Percentiles rank a stretch among this genome's conserved stretches.
Conservation (phyloP, 2,797 vertebrate genomes). For the Ambastaia sidthimunki region DNA sequence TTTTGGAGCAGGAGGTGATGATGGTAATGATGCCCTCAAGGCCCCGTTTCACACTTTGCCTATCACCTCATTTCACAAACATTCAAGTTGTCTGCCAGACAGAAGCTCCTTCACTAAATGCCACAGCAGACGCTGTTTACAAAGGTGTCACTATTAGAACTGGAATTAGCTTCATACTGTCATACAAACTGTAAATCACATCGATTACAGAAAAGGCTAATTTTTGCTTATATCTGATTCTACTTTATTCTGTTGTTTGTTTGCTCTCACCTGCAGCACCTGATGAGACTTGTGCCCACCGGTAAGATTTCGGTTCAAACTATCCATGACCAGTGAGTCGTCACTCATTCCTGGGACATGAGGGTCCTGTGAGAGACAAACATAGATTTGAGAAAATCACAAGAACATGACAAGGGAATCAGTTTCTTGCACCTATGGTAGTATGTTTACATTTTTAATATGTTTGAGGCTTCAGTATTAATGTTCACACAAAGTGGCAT, state of each 20-base stretch:
- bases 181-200: not conserved
- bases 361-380: conserved; percentile 70
- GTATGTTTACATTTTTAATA: not conserved
- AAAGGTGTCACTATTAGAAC: not conserved
- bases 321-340: conserved; percentile 79
- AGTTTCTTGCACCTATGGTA: not conserved
- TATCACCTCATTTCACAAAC: conserved; percentile 16
- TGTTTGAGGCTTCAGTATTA: not conserved
- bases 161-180: not conserved
- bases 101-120: not conserved
- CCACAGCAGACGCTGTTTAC: not conserved
- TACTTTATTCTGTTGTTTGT: not conserved
- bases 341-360: conserved; percentile 69
- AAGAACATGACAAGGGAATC: not conserved
- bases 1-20: conserved; percentile 21
- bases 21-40: conserved; percentile 7
- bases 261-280: conserved; percentile 82
- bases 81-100: conserved; percentile 4
- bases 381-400: conserved; percentile 21
- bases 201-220: not conserved
- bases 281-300: conserved; percentile 75
- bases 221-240: not conserved
- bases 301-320: conserved; percentile 72
- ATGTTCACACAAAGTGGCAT: too few relatives aligned
- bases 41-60: conserved; percentile 23